phyloP scores from a whole-genome alignment of 1,140 invertebrate species.

The Cydia pomonella region DNA sequence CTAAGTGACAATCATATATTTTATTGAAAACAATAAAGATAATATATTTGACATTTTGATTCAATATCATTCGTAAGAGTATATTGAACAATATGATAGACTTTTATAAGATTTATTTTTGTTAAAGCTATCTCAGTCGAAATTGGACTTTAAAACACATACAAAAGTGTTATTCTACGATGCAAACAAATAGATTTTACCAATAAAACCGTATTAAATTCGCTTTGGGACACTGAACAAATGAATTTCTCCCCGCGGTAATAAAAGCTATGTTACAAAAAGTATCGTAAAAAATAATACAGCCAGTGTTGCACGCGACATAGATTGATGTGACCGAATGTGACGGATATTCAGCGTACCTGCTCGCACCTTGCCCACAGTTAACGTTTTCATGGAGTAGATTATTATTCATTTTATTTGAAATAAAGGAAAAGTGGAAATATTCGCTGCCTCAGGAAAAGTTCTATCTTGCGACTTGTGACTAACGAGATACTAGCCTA shows the following conservation, averaged over 20 bases:
- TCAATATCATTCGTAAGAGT: not conserved
- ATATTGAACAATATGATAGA: not conserved
- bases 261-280: constrained; percentile 32
- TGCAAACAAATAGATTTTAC: constrained; percentile 22
- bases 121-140: not conserved
- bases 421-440: too few relatives aligned
- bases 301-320: constrained; percentile 22
- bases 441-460: too few relatives aligned
- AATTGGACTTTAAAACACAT: not conserved
- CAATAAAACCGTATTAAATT: constrained; percentile 32
- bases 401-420: not conserved
- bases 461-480: too few relatives aligned
- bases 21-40: not conserved
- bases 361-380: constrained; percentile 13
- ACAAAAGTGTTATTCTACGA: not conserved
- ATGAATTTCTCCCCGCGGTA: constrained; percentile 24
- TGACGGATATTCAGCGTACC: constrained; percentile 12
- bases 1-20: not conserved
- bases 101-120: not conserved
- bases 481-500: too few relatives aligned
- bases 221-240: constrained; percentile 24
- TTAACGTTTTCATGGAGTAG: not conserved
- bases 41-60: not conserved
- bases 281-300: constrained; percentile 33
- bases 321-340: constrained; percentile 24